phyloP scores from a whole-genome alignment of 2,113 vertebrate genomes.

The Andinoacara biseriatus region DNA sequence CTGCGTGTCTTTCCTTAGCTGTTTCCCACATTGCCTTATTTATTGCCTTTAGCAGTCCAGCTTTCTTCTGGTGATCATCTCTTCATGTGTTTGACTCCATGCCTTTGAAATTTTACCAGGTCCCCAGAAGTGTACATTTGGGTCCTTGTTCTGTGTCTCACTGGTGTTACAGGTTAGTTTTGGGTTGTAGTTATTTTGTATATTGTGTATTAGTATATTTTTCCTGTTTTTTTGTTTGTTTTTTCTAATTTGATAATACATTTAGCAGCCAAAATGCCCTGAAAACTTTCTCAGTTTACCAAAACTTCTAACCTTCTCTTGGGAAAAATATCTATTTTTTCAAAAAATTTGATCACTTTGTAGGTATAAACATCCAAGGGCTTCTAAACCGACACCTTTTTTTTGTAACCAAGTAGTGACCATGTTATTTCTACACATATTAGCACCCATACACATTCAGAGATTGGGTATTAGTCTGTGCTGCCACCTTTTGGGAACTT shows the following conservation, averaged over 20 bases:
- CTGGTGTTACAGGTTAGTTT: not conserved
- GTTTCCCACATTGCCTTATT: no score
- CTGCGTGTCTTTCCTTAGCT: no score
- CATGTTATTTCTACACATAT: not conserved
- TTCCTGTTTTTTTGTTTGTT: no score
- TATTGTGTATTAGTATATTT: not conserved
- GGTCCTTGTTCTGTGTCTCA: not conserved
- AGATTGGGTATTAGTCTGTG: not conserved
- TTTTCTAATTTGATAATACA: not conserved
- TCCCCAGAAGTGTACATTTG: not conserved
- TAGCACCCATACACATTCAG: not conserved
- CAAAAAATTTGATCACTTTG: not conserved
- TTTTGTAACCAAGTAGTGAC: not conserved
- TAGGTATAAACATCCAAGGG: not conserved
- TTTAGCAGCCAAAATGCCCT: not conserved
- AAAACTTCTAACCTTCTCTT: not conserved
- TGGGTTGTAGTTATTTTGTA: not conserved
- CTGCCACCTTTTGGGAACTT: slow-evolving; percentile 48
- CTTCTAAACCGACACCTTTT: not conserved
- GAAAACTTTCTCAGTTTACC: not conserved
- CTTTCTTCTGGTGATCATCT: no score
- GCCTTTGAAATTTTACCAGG: not conserved
- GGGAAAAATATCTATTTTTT: not conserved
- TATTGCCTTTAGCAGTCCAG: no score
- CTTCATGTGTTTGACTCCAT: not conserved